Percentiles rank a stretch among this genome's conserved stretches.
These are phyloP conservation scores for cattle (Bos taurus) DNA, from an alignment of 2,113 vertebrate species.

Conservation along the genomic window ARS-UCD2.0 NC_037342.1:58814501-58815000, in stretches of 20 bases:
- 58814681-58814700: not conserved
- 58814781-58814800: not conserved
- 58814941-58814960: not conserved
- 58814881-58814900: not conserved
- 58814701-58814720: not conserved
- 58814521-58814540: not conserved
- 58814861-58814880: not conserved
- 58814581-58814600: not conserved
- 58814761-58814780: constrained; percentile 10
- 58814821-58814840: not conserved
- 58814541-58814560: not conserved
- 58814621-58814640: not conserved
- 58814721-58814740: not conserved
- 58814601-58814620: not conserved
- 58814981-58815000: not conserved
- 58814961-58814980: not conserved
- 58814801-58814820: not conserved
- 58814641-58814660: not conserved
- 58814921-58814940: not conserved
- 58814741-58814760: not conserved
- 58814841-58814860: not conserved
- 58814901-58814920: not conserved
- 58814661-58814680: constrained; percentile 1
- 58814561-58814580: not conserved
- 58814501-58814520: not conserved